These are phyloP conservation scores for Crambe crambe DNA, from an alignment of 37 sponge, comb jelly and placozoan species.

Conservation along the genomic window DNA sequence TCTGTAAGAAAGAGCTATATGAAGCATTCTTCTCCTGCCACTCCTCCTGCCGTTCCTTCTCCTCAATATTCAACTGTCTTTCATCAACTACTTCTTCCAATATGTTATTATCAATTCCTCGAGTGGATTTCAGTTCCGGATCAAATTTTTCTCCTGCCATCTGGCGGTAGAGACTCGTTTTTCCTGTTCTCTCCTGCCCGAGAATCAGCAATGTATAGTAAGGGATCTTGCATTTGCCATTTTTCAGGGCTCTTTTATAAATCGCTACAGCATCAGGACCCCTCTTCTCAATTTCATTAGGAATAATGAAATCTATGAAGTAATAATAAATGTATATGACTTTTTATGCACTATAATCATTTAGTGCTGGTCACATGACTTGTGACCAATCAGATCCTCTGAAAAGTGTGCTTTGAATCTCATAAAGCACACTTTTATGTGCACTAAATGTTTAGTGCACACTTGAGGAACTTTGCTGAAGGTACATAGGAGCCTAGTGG, in stretches of 20 bases:
- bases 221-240: constrained; percentile 56
- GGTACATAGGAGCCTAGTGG: too few relatives aligned
- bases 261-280: constrained; percentile 16
- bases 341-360: too few relatives aligned
- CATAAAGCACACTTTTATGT: too few relatives aligned
- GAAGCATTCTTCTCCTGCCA: not conserved
- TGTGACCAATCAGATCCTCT: too few relatives aligned
- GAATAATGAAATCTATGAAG: constrained; percentile 22
- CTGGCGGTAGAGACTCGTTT: constrained; percentile 44
- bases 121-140: constrained; percentile 19
- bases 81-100: constrained; percentile 32
- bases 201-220: constrained; percentile 54
- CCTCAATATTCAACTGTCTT: too few relatives aligned
- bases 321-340: too few relatives aligned
- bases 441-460: too few relatives aligned
- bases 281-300: constrained; percentile 37
- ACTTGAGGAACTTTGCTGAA: too few relatives aligned
- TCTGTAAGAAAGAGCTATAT: too few relatives aligned
- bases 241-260: constrained; percentile 12
- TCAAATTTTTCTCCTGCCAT: constrained; percentile 24
- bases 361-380: too few relatives aligned
- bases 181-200: constrained; percentile 59
- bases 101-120: constrained; percentile 50
- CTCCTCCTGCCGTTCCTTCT: not conserved
- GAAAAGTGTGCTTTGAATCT: too few relatives aligned